phyloP scores from a whole-genome alignment of 2,888 invertebrate species.

The Drosophila fungiperda region DNA sequence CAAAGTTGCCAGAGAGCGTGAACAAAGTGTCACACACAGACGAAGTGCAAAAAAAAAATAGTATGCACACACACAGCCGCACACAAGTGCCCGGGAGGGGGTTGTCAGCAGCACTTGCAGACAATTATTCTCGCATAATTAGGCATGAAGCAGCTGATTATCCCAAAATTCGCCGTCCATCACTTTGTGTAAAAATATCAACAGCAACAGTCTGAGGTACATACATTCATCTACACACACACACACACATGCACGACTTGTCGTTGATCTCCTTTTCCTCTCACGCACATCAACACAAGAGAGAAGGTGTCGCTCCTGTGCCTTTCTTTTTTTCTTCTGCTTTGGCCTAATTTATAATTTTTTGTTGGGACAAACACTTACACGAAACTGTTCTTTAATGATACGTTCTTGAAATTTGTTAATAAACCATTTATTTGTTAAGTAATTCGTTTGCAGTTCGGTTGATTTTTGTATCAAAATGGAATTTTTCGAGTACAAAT shows the following conservation, averaged over 20 bases:
- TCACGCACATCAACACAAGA: slow-evolving; percentile 52
- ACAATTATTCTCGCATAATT: slow-evolving; percentile 53
- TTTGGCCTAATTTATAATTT: slow-evolving; percentile 18
- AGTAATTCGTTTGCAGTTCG: slow-evolving; percentile 29
- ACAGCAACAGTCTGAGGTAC: slow-evolving; percentile 24
- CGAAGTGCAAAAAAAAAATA: slow-evolving; percentile 62
- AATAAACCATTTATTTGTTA: slow-evolving; percentile 51
- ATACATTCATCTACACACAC: slow-evolving; percentile 1
- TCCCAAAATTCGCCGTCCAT: slow-evolving; percentile 14
- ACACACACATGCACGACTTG: slow-evolving; percentile 15
- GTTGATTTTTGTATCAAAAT: slow-evolving; percentile 47
- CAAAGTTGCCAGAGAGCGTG: slow-evolving; percentile 34
- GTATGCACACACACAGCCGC: slow-evolving; percentile 29
- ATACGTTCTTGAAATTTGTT: slow-evolving; percentile 32
- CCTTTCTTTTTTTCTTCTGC: slow-evolving; percentile 42
- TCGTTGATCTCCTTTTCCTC: slow-evolving; percentile 12
- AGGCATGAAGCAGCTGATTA: slow-evolving; percentile 51
- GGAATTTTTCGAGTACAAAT: slow-evolving; percentile 69
- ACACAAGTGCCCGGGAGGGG: slow-evolving; percentile 28
- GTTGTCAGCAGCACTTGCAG: slow-evolving; percentile 32
- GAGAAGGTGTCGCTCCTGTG: slow-evolving; percentile 46
- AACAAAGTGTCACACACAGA: slow-evolving; percentile 34
- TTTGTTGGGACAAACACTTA: slow-evolving; percentile 38
- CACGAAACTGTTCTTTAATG: slow-evolving; percentile 41
- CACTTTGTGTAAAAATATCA: slow-evolving; percentile 37